phyloP scores from a whole-genome alignment of 92 coral and sea anemone genomes.

The Phymanthus crucifer region DNA sequence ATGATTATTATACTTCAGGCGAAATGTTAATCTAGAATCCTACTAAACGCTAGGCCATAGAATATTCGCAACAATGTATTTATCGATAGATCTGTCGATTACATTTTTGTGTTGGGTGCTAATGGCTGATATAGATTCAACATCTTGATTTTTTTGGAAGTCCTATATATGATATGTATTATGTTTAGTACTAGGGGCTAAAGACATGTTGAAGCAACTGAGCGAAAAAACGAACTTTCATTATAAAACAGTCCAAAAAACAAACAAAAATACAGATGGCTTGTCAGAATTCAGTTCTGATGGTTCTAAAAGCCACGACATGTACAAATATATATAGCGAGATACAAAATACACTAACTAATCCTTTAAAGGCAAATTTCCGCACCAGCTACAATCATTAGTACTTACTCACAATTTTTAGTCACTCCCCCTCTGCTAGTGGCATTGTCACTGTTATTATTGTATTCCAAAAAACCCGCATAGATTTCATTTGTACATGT shows the following conservation, averaged over 20 bases:
- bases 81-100: constrained; percentile 22
- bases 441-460: not conserved
- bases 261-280: constrained; percentile 7
- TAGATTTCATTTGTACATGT: not conserved
- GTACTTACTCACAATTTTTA: not conserved
- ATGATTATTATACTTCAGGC: not conserved
- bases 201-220: not conserved
- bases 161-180: not conserved
- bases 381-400: not conserved
- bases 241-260: constrained; percentile 1
- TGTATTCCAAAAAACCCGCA: not conserved
- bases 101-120: constrained; percentile 3
- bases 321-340: constrained; percentile 1
- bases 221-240: not conserved
- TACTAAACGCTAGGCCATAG: not conserved
- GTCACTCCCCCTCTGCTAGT: not conserved
- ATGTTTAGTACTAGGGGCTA: not conserved
- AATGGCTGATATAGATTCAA: constrained; percentile 29
- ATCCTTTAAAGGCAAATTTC: not conserved
- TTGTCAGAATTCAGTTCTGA: constrained; percentile 15
- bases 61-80: constrained; percentile 2
- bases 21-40: not conserved
- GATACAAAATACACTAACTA: constrained; percentile 13
- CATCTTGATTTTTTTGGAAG: not conserved
- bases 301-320: constrained; percentile 15